phyloP scores from a whole-genome alignment of 2,113 vertebrate species.

The Tapirus terrestris region DNA sequence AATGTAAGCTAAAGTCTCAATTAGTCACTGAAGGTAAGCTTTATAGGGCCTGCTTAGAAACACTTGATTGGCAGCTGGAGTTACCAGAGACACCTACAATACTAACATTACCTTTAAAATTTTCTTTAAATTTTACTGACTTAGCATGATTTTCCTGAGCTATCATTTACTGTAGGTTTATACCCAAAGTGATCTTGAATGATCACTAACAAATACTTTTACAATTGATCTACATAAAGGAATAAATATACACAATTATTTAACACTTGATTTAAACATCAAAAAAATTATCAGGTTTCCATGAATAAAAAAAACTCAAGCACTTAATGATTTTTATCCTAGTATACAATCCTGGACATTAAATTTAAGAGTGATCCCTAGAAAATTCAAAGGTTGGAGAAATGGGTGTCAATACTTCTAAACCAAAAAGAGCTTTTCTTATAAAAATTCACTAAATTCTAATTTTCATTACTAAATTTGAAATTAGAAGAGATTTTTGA shows the following conservation, averaged over 20 bases:
- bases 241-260: background rate
- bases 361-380: background rate
- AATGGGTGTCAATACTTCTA: background rate
- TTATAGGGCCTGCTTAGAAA: slow-evolving; percentile 25
- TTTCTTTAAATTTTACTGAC: slow-evolving; percentile 26
- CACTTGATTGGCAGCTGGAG: background rate
- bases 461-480: slow-evolving; percentile 44
- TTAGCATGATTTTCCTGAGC: slow-evolving; percentile 29
- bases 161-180: slow-evolving; percentile 43
- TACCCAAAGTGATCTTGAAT: background rate
- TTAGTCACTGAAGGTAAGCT: background rate
- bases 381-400: slow-evolving; percentile 2
- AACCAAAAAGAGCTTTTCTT: background rate
- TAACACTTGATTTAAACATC: background rate
- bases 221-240: background rate
- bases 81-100: background rate
- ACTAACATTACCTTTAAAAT: background rate
- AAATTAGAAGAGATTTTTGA: slow-evolving; percentile 32
- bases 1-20: background rate
- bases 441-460: slow-evolving; percentile 48
- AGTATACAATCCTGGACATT: background rate
- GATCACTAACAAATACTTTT: slow-evolving; percentile 15
- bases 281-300: background rate
- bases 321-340: slow-evolving; percentile 30
- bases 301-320: slow-evolving; percentile 52